These are phyloP conservation scores for Andrena chrysosceles DNA, from an alignment of 2,888 invertebrate species.

Conservation along the genomic window DNA sequence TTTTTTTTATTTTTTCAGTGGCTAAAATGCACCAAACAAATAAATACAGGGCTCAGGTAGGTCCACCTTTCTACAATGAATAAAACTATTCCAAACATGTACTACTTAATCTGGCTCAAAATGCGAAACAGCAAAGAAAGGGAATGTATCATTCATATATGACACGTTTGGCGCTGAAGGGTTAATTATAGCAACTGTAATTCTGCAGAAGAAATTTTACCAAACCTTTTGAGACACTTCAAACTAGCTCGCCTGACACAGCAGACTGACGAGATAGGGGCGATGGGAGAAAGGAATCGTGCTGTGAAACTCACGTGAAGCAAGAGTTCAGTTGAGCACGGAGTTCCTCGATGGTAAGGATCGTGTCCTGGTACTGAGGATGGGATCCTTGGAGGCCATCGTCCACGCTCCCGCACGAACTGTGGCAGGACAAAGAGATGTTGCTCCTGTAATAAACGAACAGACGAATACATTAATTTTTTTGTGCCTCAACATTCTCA, in stretches of 20 bases:
- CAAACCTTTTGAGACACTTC: constrained; percentile 6
- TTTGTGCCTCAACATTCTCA: too few relatives aligned
- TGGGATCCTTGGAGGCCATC: constrained; percentile 80
- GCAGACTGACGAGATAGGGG: constrained; percentile 1
- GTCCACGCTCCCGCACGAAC: constrained; percentile 79
- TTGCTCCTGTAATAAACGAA: constrained; percentile 78
- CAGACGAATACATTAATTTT: constrained; percentile 1
- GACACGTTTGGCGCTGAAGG: too few relatives aligned
- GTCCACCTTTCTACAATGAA: too few relatives aligned
- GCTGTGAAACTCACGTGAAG: constrained; percentile 87
- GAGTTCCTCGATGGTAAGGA: constrained; percentile 90
- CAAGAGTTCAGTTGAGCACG: constrained; percentile 90
- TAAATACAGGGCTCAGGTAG: too few relatives aligned
- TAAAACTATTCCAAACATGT: too few relatives aligned
- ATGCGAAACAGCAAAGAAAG: too few relatives aligned
- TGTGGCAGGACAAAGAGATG: constrained; percentile 81
- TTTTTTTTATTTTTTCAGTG: too few relatives aligned
- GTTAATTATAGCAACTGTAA: background rate
- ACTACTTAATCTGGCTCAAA: too few relatives aligned
- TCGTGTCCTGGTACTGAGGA: constrained; percentile 85
- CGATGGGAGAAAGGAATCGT: background rate
- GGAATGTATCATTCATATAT: too few relatives aligned
- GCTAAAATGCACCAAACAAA: too few relatives aligned
- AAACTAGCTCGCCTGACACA: constrained; percentile 5
- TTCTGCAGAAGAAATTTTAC: background rate